Percentiles rank a stretch among this genome's conserved stretches.
Conservation (phyloP, 2,797 vertebrate genomes). For the Perodicticus potto region DNA sequence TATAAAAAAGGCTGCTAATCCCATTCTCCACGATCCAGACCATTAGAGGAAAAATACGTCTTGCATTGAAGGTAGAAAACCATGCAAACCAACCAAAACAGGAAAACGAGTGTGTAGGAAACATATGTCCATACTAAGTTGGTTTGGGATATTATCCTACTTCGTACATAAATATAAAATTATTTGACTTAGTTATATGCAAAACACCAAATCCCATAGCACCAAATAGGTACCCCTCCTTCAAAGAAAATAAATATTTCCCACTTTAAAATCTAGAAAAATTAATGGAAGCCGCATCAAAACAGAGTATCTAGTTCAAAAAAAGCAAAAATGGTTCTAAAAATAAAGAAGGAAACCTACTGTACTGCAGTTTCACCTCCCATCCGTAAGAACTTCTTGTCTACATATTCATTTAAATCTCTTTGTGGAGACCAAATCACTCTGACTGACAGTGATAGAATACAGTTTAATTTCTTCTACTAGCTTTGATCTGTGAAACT, state of each 20-base stretch:
- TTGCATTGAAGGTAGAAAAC: background rate
- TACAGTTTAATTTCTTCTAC: background rate
- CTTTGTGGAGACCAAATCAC: conserved; percentile 37
- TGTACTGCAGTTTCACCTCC: background rate
- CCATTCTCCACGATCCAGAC: background rate
- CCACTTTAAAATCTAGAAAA: conserved; percentile 4
- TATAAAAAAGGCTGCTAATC: background rate
- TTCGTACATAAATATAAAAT: background rate
- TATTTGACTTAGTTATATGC: background rate
- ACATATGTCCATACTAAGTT: too few species aligned
- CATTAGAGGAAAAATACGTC: background rate
- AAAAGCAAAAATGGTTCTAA: conserved; percentile 37
- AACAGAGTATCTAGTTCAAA: background rate
- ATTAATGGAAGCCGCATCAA: background rate
- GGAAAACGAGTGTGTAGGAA: background rate
- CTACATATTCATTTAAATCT: conserved; percentile 23
- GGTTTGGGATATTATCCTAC: background rate
- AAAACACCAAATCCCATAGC: background rate
- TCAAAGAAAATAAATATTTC: background rate
- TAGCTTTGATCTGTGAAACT: background rate
- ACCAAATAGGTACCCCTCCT: background rate
- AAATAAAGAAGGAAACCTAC: conserved; percentile 25
- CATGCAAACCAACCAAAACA: background rate
- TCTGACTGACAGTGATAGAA: background rate
- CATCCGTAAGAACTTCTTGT: background rate